Percentiles rank a stretch among this genome's conserved stretches.
These are phyloP conservation scores for Stomatorhinus walkeri DNA, from an alignment of 2,797 vertebrate genomes.

Conservation along the genomic window DNA sequence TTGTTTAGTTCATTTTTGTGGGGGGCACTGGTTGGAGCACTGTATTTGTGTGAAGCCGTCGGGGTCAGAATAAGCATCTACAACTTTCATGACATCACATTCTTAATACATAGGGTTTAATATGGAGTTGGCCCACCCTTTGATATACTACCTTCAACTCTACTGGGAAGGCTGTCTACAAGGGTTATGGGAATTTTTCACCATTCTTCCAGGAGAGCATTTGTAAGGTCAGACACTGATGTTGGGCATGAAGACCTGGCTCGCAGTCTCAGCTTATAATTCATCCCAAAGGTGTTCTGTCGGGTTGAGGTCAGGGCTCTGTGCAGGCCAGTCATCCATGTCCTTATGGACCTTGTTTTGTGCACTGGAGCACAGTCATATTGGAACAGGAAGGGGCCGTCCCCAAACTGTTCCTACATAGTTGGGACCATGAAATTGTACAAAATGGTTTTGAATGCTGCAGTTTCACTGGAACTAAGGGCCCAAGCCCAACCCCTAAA, in stretches of 20 bases:
- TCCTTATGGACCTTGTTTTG: neutral
- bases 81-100: neutral
- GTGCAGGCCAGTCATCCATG: neutral
- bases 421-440: neutral
- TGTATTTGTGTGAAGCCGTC: neutral
- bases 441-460: neutral
- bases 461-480: neutral
- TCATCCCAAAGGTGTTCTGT: neutral
- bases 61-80: neutral
- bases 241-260: neutral
- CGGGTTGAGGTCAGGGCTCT: neutral
- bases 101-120: neutral
- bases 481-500: neutral
- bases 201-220: neutral
- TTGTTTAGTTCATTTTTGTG: neutral
- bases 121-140: neutral
- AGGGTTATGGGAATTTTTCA: neutral
- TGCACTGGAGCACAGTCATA: neutral
- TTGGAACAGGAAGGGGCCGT: neutral
- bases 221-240: neutral
- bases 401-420: neutral
- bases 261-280: neutral
- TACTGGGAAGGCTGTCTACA: neutral
- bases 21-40: neutral
- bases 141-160: neutral